Base-by-base conservation (phyloP, 2,888 invertebrate genomes). In the Danaus chrysippus region DNA sequence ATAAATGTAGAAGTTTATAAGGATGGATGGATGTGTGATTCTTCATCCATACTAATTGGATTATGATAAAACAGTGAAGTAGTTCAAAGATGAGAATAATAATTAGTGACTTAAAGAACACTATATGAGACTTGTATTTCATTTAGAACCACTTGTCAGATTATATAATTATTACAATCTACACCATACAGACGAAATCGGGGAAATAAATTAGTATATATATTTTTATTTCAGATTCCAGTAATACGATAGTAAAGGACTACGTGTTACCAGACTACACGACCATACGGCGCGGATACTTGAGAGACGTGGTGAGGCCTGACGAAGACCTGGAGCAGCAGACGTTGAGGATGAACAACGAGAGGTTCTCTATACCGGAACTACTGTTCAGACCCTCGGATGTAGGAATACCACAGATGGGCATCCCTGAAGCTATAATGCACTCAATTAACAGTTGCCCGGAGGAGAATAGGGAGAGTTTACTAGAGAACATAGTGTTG, bases 211-310 rank as follows among this genome's bases (percentile, higher is more conserved):
- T 41, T 55, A 41, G 6, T 55, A 43, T 42, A 10, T 3, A 12
- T 12, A 17, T 43, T 12, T 43, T 56, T 19, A 8, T 73, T 72
- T 13, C 92, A 79, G 91, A 91, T 15, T 85, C 92, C 42, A 93
- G 92, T 44, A 95, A 95, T 76, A 92, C 93, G 5, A 95, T 98
- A 61, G 92, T 94, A 3, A 92, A 95, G 70, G 99, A 99, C 78
- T 99, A 99, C 81, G 95, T 99, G 0, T 85, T 99, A 58, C 99
- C 99, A 0, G 99, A 99, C 87, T 99, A 98, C 82, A 97, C 97
- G 0, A 94, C 95, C 1, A 93, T 98, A 9, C 93, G 96, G 61
- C 87, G 98, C 70, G 99, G 99, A 10, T 97, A 88, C 60, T 77
- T 91, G 0, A 74, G 87, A 13, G 86, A 90, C 17, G 69, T 85